Evolutionary conservation across 2,113 vertebrate species (phyloP).

Genomic region (Rissa tridactyla): DNA sequence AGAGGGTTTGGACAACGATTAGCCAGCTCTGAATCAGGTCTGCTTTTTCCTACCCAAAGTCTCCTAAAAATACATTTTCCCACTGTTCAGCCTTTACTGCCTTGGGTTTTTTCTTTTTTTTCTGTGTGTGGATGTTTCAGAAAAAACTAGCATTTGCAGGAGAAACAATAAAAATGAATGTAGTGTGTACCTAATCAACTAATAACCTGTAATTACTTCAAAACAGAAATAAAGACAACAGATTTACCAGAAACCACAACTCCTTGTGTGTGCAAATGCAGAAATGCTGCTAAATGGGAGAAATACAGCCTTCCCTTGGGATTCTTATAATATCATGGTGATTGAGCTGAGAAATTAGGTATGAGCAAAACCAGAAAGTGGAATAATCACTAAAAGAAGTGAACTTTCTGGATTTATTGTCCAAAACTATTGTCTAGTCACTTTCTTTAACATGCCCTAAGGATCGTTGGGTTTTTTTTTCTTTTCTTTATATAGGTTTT

Average conservation of each 20-base stretch:
- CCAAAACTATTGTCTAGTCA: neutral
- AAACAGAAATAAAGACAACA: neutral
- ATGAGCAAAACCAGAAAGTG: neutral
- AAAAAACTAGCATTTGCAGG: neutral
- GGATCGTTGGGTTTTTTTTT: fast-evolving
- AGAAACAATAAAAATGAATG: neutral
- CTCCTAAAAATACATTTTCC: neutral
- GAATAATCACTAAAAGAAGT: neutral
- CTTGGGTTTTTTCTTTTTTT: neutral
- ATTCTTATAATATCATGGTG: neutral
- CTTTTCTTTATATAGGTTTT: neutral
- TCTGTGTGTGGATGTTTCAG: neutral
- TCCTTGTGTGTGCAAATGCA: neutral
- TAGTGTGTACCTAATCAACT: neutral
- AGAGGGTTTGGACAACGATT: neutral
- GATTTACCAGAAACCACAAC: neutral
- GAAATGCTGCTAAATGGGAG: neutral
- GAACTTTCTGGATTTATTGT: neutral
- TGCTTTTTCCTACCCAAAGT: neutral
- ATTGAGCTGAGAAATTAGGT: neutral
- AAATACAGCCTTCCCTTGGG: neutral
- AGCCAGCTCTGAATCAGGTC: neutral
- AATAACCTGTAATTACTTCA: neutral
- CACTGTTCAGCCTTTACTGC: neutral
- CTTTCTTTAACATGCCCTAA: neutral